phyloP scores from a whole-genome alignment of 2,888 invertebrate species.

The Chloroclystis v-ata region DNA sequence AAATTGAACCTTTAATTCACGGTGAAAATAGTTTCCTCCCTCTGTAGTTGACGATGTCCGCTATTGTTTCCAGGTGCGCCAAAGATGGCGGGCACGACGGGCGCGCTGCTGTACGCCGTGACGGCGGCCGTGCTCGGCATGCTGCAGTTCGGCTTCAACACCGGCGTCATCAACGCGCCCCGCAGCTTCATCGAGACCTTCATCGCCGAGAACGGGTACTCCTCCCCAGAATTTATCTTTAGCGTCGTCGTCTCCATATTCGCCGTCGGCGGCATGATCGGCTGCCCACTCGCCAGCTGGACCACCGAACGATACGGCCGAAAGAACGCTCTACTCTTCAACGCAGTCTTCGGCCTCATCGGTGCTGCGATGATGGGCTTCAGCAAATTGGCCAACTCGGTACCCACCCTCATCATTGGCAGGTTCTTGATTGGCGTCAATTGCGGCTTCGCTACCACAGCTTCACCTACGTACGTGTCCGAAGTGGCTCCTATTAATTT shows the following conservation, averaged over 20 bases:
- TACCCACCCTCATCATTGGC: slow-evolving; percentile 84
- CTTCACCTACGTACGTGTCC: slow-evolving; percentile 73
- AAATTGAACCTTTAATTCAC: too few relatives aligned
- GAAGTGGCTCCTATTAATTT: slow-evolving; percentile 65
- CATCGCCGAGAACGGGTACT: slow-evolving; percentile 76
- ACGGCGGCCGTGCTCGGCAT: slow-evolving; percentile 82
- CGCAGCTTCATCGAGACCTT: slow-evolving; percentile 80
- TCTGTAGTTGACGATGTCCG: slow-evolving; percentile 6
- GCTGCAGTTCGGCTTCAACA: slow-evolving; percentile 85
- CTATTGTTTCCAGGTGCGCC: slow-evolving; percentile 46
- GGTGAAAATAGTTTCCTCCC: too few relatives aligned
- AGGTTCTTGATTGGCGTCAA: slow-evolving; percentile 85
- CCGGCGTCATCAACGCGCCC: slow-evolving; percentile 84
- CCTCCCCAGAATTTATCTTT: slow-evolving; percentile 74
- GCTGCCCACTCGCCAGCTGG: slow-evolving; percentile 86
- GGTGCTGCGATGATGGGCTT: slow-evolving; percentile 83
- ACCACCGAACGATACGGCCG: slow-evolving; percentile 84
- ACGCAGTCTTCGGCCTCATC: slow-evolving; percentile 80
- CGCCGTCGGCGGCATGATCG: slow-evolving; percentile 87
- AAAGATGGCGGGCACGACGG: slow-evolving; percentile 74
- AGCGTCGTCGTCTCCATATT: slow-evolving; percentile 85
- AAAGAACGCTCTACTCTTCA: slow-evolving; percentile 81
- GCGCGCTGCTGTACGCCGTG: slow-evolving; percentile 81
- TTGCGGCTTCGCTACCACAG: slow-evolving; percentile 80
- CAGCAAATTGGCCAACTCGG: slow-evolving; percentile 79